Evolutionary conservation across 2,113 vertebrate species (phyloP), one percentile per base, ranked within the genome.

Genomic region (Heterochromis multidens): DNA sequence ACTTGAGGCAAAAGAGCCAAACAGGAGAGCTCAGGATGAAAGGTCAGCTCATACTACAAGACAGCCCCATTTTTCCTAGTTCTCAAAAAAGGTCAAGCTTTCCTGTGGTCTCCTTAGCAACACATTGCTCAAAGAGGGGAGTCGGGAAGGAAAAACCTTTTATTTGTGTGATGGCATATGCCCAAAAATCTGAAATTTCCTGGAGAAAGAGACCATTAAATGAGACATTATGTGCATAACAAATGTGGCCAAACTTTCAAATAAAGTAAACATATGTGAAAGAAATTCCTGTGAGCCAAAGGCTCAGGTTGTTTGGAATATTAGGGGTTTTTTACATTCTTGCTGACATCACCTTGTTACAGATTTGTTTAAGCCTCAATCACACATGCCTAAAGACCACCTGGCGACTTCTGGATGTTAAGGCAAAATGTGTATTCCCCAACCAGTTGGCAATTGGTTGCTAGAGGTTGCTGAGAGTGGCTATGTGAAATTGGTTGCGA

Each of bases 1-100:
- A 43, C 25, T 80, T 80, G 3, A n/a, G 13, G 2, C 29, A 70
- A 37, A 13, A 86, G 62, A 87, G 81, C 79, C 49, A 60, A 87
- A 91, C 29, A 59, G 29, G 23, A 84, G 57, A 52, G 59, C 59
- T 72, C 77, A 7, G 46, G 33, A 88, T 78, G 31, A 86, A 91
- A 82, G 88, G 85, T 91, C 88, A 89, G 35, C 76, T 87, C 80
- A 70, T 43, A 67, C 65, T 25, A 43, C 16, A 37, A 78, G 60
- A 82, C 59, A 67, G 80, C 3, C 33, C 10, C 27, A 79, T 81
- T 79, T 80, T 60, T 81, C 59, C 27, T 65, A 31, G 46, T 74
- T 74, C 27, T 74, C 46, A 74, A 35, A 57, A 88, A 86, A 88
- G 84, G 83, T 88, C 85, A 91, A 58, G 54, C 6, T 82, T 74